Base-by-base conservation (phyloP, 92 coral and sea anemone genomes). In the Ricordea florida region DNA sequence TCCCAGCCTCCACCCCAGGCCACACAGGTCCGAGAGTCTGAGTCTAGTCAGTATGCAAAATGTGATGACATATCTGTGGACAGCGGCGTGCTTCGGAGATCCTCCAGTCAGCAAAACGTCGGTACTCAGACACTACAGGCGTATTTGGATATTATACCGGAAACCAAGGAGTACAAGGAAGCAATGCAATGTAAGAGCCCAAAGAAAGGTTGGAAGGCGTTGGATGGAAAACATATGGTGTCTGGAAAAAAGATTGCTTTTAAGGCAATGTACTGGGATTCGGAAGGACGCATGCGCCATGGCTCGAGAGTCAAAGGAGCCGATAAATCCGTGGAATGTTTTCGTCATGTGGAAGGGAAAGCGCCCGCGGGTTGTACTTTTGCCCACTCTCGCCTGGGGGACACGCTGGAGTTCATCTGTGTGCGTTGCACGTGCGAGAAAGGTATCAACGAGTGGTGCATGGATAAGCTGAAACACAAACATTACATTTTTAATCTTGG, bases 361-460 rank as follows among this genome's bases (percentile, higher is more conserved):
- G 97, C 99, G 1, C 99, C 99, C 0, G 94, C 94, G 0, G 91
- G 84, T 7, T 96, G 99, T 53, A 82, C 97, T 5, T 96, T 96
- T 48, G 99, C 99, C 3, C 99, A 96, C 72, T 96, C 99, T 0
- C 97, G 99, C 28, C 89, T 96, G 28, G 99, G 99, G 21, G 99
- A 96, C 56, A 96, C 99, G n/a, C 85, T 96, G 30, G 96, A 96
- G 74, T 89, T 96, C 57, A 86, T 96, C 51, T 96, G 99, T 50
- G 87, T 92, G 57, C 88, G 85, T 72, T 96, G 99, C 86, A 85
- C 99, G 10, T 92, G 80, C 24, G 99, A 96, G 75, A 89, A 90
- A 72, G 73, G 74, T 13, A 68, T 89, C 15, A 78, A 80, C 59
- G 87, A 94, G n/a, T 93, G 81, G 69, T 96, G 99, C 77, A 80